phyloP scores from a whole-genome alignment of 2,888 invertebrate genomes.

The Apocheima hispidaria region DNA sequence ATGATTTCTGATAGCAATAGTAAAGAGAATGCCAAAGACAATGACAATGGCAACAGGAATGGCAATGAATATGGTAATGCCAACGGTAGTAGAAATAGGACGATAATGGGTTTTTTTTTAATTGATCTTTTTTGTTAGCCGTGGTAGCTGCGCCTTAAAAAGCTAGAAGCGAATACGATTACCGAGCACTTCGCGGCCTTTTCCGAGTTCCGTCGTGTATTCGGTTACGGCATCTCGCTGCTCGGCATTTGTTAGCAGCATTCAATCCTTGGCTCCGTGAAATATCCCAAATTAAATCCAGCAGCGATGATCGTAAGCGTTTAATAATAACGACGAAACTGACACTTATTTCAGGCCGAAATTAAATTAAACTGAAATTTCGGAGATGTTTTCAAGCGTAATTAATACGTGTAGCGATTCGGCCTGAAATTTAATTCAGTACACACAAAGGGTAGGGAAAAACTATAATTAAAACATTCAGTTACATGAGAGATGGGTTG shows the following conservation, averaged over 20 bases:
- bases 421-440: slow-evolving; percentile 35
- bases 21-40: no score
- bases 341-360: slow-evolving; percentile 31
- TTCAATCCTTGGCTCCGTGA: slow-evolving; percentile 2
- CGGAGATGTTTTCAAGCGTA: slow-evolving; percentile 34
- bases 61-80: no score
- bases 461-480: slow-evolving; percentile 2
- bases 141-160: no score
- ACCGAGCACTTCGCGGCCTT: slow-evolving; percentile 25
- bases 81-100: no score
- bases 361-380: slow-evolving; percentile 40
- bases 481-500: no score
- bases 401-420: slow-evolving; percentile 36
- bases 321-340: slow-evolving; percentile 32
- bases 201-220: slow-evolving; percentile 23
- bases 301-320: slow-evolving; percentile 25
- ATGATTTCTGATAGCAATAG: no score
- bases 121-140: no score
- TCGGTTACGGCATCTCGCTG: slow-evolving; percentile 18
- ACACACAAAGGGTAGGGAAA: slow-evolving; percentile 21
- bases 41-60: no score
- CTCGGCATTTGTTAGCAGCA: slow-evolving; percentile 11
- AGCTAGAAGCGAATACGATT: slow-evolving; percentile 47
- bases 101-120: no score
- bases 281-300: slow-evolving; percentile 24